These are phyloP conservation scores for Metalampra italica DNA, from an alignment of 2,888 invertebrate species.

Conservation along the genomic window DNA sequence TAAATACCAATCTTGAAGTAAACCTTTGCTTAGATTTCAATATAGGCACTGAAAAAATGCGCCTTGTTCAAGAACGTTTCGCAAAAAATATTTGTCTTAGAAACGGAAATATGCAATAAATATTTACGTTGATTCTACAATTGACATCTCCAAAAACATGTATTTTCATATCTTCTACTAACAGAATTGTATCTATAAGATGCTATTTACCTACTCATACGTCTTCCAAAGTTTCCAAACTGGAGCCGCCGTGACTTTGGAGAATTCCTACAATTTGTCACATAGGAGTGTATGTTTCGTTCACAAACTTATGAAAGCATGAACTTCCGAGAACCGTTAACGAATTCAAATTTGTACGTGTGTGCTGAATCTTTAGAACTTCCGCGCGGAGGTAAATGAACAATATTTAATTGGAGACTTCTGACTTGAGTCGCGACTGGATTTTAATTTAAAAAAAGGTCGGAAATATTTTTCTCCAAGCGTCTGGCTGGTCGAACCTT, in stretches of 20 bases:
- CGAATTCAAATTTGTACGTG: conserved; percentile 3
- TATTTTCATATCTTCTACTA: no score
- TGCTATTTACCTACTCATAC: background rate
- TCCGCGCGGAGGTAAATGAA: background rate
- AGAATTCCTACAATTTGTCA: conserved; percentile 4
- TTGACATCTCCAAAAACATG: no score
- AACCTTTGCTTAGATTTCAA: no score
- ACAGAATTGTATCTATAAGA: background rate
- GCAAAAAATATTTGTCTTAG: no score
- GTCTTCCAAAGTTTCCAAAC: background rate
- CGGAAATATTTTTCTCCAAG: no score
- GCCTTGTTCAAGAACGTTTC: no score
- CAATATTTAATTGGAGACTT: background rate
- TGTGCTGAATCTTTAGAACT: background rate
- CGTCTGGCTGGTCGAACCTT: no score
- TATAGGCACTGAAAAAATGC: no score
- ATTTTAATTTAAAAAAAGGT: no score
- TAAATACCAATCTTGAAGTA: no score
- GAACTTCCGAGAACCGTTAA: conserved; percentile 1
- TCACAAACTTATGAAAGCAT: background rate
- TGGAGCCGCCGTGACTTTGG: background rate
- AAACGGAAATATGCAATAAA: no score
- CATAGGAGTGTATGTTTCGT: background rate
- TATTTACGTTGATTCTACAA: no score
- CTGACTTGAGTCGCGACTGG: background rate